These are phyloP conservation scores for Donacobius atricapilla DNA, from an alignment of 2,113 vertebrate species.

Conservation along the genomic window DNA sequence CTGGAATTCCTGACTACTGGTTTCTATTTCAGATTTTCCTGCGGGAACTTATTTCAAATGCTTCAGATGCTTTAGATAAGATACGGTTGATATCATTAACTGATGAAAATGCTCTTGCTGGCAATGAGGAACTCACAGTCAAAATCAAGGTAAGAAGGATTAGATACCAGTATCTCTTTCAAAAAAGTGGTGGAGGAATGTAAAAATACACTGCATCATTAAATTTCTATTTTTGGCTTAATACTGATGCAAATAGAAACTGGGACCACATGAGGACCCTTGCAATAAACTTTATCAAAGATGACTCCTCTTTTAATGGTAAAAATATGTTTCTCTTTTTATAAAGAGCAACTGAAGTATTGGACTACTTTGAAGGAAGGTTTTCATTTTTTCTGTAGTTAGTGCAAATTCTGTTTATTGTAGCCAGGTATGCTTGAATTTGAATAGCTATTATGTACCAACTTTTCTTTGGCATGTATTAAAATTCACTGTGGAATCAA, in stretches of 20 bases:
- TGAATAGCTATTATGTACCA: background rate
- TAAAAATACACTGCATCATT: background rate
- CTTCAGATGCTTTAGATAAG: constrained; percentile 92
- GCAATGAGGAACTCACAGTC: constrained; percentile 89
- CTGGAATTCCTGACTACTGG: background rate
- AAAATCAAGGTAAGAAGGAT: constrained; percentile 86
- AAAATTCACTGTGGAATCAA: background rate
- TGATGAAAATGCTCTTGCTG: constrained; percentile 82
- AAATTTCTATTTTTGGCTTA: background rate
- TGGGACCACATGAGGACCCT: background rate
- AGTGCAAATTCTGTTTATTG: background rate
- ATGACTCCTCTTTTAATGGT: fast-evolving
- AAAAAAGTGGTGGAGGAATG: background rate
- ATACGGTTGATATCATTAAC: constrained; percentile 90
- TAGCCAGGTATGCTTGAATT: background rate
- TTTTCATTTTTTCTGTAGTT: background rate
- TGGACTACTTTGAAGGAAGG: background rate
- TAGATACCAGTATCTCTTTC: fast-evolving
- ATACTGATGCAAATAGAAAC: background rate
- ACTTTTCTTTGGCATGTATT: background rate
- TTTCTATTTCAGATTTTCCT: constrained; percentile 85
- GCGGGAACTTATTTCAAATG: constrained; percentile 92
- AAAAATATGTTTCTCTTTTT: background rate
- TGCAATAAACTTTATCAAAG: background rate
- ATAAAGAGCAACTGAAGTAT: background rate